These are phyloP conservation scores for Eurytoma californica DNA, from an alignment of 2,888 invertebrate genomes.

Conservation along the genomic window DNA sequence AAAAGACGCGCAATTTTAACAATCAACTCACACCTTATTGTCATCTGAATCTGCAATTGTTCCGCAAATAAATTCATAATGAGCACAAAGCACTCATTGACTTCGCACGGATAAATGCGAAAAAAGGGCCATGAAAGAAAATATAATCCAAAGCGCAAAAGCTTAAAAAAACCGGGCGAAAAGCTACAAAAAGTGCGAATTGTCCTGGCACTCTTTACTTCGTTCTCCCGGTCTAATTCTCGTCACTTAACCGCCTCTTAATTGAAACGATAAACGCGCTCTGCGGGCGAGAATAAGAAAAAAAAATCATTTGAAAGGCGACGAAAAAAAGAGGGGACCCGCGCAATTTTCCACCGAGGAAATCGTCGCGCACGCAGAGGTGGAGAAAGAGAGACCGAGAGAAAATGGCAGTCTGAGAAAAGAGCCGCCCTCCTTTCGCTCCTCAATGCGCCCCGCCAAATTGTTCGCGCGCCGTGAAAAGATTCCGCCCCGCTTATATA, in stretches of 20 bases:
- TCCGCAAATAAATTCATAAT: slow-evolving; percentile 43
- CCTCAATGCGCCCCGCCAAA: slow-evolving; percentile 24
- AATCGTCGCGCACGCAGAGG: not conserved
- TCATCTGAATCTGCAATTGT: slow-evolving; percentile 29
- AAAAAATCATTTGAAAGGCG: slow-evolving; percentile 31
- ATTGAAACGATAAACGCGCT: slow-evolving; percentile 46
- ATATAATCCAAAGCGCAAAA: not conserved
- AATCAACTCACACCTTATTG: slow-evolving; percentile 47
- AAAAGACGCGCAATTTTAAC: slow-evolving; percentile 35
- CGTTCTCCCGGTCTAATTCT: slow-evolving; percentile 24
- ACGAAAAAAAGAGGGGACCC: slow-evolving; percentile 2
- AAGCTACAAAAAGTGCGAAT: slow-evolving; percentile 10
- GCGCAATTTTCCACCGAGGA: slow-evolving; percentile 24
- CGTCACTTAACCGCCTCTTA: slow-evolving; percentile 41
- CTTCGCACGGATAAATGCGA: not conserved
- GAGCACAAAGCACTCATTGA: slow-evolving; percentile 33
- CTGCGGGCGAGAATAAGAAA: not conserved
- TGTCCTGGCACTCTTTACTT: slow-evolving; percentile 6
- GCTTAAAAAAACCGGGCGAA: not conserved
- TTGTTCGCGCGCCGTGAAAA: slow-evolving; percentile 21
- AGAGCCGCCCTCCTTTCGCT: slow-evolving; percentile 27
- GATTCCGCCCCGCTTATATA: slow-evolving; percentile 37
- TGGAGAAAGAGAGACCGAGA: slow-evolving; percentile 13
- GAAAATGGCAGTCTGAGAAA: slow-evolving; percentile 1
- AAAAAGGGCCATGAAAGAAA: slow-evolving; percentile 8